A percentile compares a stretch with the other conserved stretches of the same genome.
Conservation (phyloP, 2,888 invertebrate genomes). For the Leuctra nigra region DNA sequence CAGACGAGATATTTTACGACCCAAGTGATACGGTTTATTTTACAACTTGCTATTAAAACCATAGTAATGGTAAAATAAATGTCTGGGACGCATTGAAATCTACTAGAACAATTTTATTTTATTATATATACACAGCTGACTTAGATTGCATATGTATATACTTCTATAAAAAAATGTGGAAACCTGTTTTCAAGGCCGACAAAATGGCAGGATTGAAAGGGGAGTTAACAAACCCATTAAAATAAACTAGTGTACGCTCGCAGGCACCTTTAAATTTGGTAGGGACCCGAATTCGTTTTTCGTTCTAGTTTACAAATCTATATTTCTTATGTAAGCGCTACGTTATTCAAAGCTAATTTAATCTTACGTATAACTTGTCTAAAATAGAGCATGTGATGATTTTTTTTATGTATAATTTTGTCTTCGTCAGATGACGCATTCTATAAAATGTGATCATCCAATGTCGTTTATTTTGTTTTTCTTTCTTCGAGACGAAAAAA, state of each 20-base stretch:
- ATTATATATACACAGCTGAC: slow-evolving; percentile 6
- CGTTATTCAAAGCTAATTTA: too few species aligned
- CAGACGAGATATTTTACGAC: slow-evolving; percentile 18
- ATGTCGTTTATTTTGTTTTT: too few species aligned
- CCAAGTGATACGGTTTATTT: slow-evolving; percentile 20
- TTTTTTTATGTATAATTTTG: too few species aligned
- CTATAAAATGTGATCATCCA: too few species aligned
- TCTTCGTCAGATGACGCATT: too few species aligned
- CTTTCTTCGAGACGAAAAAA: too few species aligned
- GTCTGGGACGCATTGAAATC: slow-evolving; percentile 6
- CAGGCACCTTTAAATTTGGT: not conserved
- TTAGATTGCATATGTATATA: too few species aligned
- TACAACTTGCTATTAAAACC: slow-evolving; percentile 22
- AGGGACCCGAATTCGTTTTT: not conserved
- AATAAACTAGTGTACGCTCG: slow-evolving; percentile 6
- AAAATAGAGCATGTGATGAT: too few species aligned
- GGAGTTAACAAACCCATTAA: slow-evolving; percentile 20
- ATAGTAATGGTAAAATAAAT: slow-evolving; percentile 24
- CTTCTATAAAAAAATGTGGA: not conserved
- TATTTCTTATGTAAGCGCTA: not conserved
- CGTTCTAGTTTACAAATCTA: not conserved
- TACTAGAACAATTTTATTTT: slow-evolving; percentile 9
- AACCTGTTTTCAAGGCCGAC: slow-evolving; percentile 22
- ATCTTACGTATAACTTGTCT: too few species aligned
- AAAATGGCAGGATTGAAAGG: slow-evolving; percentile 21